phyloP scores from a whole-genome alignment of 2,888 invertebrate species.

The Clusia tigrina region DNA sequence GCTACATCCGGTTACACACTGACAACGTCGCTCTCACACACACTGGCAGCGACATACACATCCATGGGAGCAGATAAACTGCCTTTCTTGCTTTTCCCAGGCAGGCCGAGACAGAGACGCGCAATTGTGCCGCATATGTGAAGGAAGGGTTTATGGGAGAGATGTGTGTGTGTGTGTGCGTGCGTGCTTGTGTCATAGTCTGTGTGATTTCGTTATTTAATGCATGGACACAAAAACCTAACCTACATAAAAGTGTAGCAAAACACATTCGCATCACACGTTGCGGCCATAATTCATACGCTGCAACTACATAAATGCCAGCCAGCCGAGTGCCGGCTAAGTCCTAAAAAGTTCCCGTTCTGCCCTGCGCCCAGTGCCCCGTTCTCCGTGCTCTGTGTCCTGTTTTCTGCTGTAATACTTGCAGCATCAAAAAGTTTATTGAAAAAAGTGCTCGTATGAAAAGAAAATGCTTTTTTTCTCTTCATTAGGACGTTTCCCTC shows the following conservation, averaged over 20 bases:
- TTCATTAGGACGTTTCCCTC: neutral
- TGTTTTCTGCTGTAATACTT: neutral
- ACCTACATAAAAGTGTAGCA: conserved; percentile 46
- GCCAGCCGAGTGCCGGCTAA: neutral
- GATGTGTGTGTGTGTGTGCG: neutral
- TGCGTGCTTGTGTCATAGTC: neutral
- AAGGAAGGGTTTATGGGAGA: conserved; percentile 6
- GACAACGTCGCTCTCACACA: conserved; percentile 36
- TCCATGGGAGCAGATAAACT: conserved; percentile 2
- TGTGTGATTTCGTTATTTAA: neutral
- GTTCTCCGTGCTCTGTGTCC: too few relatives aligned
- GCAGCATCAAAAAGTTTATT: conserved; percentile 21
- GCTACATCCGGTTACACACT: conserved; percentile 55
- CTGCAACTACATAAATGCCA: neutral
- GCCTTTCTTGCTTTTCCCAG: neutral
- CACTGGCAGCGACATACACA: conserved; percentile 12
- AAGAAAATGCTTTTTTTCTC: neutral
- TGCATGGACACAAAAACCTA: conserved; percentile 3
- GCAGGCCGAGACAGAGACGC: neutral
- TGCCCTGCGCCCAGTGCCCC: neutral
- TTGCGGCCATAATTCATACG: conserved; percentile 48
- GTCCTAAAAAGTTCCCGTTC: neutral
- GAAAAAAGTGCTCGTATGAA: conserved; percentile 9
- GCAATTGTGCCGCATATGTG: conserved; percentile 27
- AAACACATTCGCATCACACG: conserved; percentile 42